Percentiles rank a stretch among this genome's conserved stretches.
Evolutionary conservation across 2,113 vertebrate species (phyloP).

Genomic region (Pelusios castaneus): DNA sequence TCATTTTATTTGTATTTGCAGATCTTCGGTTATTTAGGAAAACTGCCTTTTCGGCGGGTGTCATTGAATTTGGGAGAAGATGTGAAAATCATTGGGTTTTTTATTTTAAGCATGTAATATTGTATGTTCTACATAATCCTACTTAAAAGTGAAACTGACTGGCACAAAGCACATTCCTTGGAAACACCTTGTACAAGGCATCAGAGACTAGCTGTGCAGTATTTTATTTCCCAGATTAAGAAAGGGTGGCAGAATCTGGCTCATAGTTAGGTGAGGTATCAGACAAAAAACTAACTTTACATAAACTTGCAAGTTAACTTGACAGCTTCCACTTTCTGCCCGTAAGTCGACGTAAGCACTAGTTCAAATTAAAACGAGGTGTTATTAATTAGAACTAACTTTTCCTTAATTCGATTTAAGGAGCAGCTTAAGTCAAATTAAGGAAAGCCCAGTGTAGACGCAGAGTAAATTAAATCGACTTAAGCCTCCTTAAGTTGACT

Average conservation of each 20-base stretch:
- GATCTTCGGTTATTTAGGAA: not conserved
- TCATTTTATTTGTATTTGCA: not conserved
- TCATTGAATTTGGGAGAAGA: not conserved
- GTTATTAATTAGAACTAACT: too few relatives aligned
- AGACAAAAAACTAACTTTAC: not conserved
- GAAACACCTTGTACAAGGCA: not conserved
- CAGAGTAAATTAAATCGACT: too few relatives aligned
- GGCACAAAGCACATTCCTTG: not conserved
- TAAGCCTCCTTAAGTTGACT: too few relatives aligned
- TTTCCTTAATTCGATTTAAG: too few relatives aligned
- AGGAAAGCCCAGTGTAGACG: too few relatives aligned
- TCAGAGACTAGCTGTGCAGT: not conserved
- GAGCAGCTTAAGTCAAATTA: too few relatives aligned
- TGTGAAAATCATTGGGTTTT: not conserved
- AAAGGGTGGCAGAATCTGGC: accelerated
- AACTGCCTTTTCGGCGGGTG: not conserved
- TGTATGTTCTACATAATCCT: not conserved
- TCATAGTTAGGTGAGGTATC: not conserved
- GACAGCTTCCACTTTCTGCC: not conserved
- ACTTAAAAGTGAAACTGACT: not conserved
- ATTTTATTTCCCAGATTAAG: accelerated
- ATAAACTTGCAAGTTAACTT: not conserved
- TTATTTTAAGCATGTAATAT: not conserved
- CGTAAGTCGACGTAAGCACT: too few relatives aligned
- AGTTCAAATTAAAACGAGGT: too few relatives aligned